phyloP scores from a whole-genome alignment of 2,113 vertebrate genomes.

The Rostratula benghalensis region DNA sequence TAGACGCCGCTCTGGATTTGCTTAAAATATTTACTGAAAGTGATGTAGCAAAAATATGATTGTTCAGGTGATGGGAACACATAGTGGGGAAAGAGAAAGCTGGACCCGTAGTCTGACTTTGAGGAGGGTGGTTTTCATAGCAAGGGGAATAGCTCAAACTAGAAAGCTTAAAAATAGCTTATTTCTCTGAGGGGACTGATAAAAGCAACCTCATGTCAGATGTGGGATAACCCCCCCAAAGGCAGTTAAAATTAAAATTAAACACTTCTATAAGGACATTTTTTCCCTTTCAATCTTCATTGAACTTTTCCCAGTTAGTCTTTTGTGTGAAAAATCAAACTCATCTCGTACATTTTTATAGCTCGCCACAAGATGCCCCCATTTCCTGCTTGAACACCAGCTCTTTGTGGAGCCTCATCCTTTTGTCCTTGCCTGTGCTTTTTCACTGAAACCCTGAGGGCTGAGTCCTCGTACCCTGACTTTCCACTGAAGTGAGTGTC shows the following conservation, averaged over 20 bases:
- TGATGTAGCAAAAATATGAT: neutral
- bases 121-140: neutral
- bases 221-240: neutral
- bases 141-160: neutral
- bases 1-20: neutral
- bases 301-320: neutral
- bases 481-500: neutral
- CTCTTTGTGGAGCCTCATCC: neutral
- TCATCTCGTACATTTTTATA: neutral
- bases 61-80: neutral
- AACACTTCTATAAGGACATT: neutral
- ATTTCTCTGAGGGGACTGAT: neutral
- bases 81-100: neutral
- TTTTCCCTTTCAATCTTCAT: neutral
- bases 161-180: neutral
- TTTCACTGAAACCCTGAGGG: neutral
- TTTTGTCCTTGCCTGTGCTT: neutral
- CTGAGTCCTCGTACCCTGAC: neutral
- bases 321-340: neutral
- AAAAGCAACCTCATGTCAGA: neutral
- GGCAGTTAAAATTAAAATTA: neutral
- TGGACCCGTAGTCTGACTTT: neutral
- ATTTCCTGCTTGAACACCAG: neutral
- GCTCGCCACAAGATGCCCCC: constrained; percentile 72
- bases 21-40: neutral